Evolutionary conservation across 2,888 invertebrate species (phyloP), one percentile per base, ranked within the genome.

Genomic region (Syritta pipiens): DNA sequence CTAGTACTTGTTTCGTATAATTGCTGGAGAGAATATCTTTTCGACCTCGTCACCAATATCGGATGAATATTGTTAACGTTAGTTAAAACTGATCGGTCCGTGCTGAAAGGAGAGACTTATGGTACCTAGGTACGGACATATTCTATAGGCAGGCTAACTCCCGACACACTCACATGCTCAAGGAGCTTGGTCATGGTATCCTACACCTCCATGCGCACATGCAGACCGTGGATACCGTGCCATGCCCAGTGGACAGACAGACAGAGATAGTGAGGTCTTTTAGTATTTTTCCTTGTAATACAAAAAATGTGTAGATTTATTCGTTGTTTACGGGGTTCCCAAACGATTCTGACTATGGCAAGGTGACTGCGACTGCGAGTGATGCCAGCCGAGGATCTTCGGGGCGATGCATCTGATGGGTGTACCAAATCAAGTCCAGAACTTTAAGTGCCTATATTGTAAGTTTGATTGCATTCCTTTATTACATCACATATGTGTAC

Each of bases 401-500:
- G 49, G 17, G n/a, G n/a, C 55, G 46, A 63, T 71, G 63, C 59
- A 46, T 71, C 76, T 51, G 76, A 77, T 77, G 69, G 63, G 76
- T 71, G 76, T 77, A 77, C 76, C 71, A 77, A 77, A 72, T 77
- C 72, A 77, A 77, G 76, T 77, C 59, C 37, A 77, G 71, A 77
- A 77, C 63, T 71, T 65, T 65, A 77, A 77, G 76, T 77, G 71
- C 57, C 65, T 53, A 65, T 77, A 77, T 77, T 71, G 71, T 71
- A 72, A 77, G 63, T 77, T 77, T 77, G 76, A 77, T 77, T 77
- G 72, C 76, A 65, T 77, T 72, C 63, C 63, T 77, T 77, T 77
- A 77, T 77, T 77, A 65, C 76, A 59, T 46, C 57, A 55, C 49
- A 55, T 59, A 63, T 63, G 59, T 51, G 19, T n/a, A 46, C 62